Base-by-base conservation (phyloP, 2,797 vertebrate genomes). In the Rhabdomys pumilio region DNA sequence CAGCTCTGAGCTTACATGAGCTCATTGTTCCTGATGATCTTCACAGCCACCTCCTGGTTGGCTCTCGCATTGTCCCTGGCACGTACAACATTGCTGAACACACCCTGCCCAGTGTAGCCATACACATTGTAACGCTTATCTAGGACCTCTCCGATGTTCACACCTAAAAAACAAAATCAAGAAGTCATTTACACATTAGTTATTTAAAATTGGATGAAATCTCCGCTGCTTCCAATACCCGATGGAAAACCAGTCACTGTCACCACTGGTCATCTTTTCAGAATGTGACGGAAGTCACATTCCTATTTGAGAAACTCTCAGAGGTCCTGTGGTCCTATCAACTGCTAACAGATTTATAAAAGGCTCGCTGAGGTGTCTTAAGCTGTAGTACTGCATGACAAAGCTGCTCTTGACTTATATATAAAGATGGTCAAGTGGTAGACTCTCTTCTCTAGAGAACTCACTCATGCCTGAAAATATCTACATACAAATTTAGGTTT, bases 11-110 rank as follows among this genome's bases (percentile, higher is more conserved):
- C 99, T 99, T 98, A 99, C 99, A 99, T 99, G 97, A 99, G 99
- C 96, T 99, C 99, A 72, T 99, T 99, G 98, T 99, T 99, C 95
- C 99, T 98, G 98, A 99, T 99, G 98, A 99, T 99, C 99, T 99
- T 99, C 94, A 99, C 99, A 0, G 99, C 99, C 97, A 99, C 99
- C 98, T 99, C 99, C 98, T 99, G 99, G 98, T 99, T 99, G 75
- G 99, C 99, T 92, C 99, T 98, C 72, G 99, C 99, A 92, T 99
- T 99, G 98, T 99, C 99, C 97, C 99, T 99, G 98, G 99, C 99
- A 97, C 99, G 98, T 85, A 99, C 99, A 12, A 99, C 99, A 3
- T 99, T 99, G 97, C 99, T 99, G 98, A 99, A 99, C 59, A 99
- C 99, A 7, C 99, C 99, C 97, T 99, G 99, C 11, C 99, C 99